phyloP scores from a whole-genome alignment of 2,113 vertebrate species.

The Neopipo cinnamomea region DNA sequence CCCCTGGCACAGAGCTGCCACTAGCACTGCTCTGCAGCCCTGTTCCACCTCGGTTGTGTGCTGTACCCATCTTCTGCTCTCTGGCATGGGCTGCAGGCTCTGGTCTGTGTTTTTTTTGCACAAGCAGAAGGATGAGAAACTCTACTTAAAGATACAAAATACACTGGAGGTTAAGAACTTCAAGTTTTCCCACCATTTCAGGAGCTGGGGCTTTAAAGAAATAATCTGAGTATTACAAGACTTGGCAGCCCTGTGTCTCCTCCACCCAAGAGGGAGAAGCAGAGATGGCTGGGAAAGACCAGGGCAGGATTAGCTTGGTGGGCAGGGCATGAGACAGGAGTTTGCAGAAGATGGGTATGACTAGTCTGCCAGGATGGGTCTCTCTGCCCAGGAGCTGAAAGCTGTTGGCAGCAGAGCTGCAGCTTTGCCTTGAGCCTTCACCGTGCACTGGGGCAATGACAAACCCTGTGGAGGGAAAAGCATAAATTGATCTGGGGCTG shows the following conservation, averaged over 20 bases:
- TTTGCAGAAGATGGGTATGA: background rate
- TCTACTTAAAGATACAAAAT: conserved; percentile 4
- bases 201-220: conserved; percentile 46
- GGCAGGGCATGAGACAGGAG: background rate
- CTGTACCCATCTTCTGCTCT: background rate
- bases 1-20: background rate
- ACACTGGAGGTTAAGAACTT: background rate
- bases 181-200: background rate
- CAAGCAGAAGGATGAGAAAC: background rate
- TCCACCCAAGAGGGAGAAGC: conserved; percentile 9
- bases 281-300: conserved; percentile 10
- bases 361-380: background rate
- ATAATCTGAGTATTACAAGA: background rate
- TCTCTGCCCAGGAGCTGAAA: background rate
- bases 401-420: background rate
- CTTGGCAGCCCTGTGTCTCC: background rate
- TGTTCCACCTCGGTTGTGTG: background rate
- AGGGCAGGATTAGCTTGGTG: background rate
- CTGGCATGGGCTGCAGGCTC: background rate
- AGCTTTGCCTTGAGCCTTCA: background rate
- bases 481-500: background rate
- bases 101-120: background rate
- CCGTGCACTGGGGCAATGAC: fast-evolving
- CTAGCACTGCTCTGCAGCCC: background rate
- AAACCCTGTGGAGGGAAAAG: background rate